These are phyloP conservation scores for Desmophyllum pertusum DNA, from an alignment of 92 coral and sea anemone species.

Conservation along the genomic window DNA sequence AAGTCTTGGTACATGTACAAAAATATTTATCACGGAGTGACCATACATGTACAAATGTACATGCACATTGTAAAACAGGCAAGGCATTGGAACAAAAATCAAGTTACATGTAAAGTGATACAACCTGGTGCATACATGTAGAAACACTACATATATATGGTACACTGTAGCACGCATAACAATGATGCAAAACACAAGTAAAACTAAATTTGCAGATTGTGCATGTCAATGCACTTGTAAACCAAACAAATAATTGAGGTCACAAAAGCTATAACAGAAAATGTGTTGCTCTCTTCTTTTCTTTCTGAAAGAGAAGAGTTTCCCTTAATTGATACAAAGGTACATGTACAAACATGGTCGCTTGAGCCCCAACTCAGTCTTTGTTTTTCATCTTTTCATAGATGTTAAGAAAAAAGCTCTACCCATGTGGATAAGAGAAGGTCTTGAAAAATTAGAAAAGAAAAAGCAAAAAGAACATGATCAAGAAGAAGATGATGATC, in stretches of 20 bases:
- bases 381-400: constrained; percentile 28
- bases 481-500: constrained; percentile 50
- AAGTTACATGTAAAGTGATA: background rate
- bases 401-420: constrained; percentile 93
- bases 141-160: too few species aligned
- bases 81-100: too few species aligned
- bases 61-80: too few species aligned
- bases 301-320: too few species aligned
- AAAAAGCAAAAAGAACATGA: constrained; percentile 87
- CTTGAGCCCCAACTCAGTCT: background rate
- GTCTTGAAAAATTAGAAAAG: constrained; percentile 93
- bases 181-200: too few species aligned
- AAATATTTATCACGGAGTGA: too few species aligned
- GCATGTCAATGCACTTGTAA: too few species aligned
- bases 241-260: too few species aligned
- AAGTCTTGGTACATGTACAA: background rate
- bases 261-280: background rate
- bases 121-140: too few species aligned
- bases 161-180: background rate
- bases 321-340: background rate
- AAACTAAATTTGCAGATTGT: too few species aligned
- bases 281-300: background rate
- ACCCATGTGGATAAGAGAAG: constrained; percentile 98
- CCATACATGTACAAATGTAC: background rate
- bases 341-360: background rate